Conservation (phyloP, 2,888 invertebrate species). For the Cremastinae sp. region DNA sequence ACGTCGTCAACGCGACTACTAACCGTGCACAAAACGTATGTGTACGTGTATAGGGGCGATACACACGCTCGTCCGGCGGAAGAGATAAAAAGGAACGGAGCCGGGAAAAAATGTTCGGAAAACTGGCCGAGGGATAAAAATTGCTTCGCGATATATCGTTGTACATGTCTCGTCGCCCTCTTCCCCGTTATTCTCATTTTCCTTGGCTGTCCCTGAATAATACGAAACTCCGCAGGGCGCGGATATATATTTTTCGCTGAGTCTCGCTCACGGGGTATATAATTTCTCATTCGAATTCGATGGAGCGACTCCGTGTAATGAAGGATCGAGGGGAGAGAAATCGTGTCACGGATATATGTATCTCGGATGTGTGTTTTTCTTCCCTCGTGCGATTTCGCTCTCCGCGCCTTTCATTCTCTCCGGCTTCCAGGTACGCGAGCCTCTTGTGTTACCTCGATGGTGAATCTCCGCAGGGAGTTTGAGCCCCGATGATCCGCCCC, state of each 20-base stretch:
- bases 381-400: constrained; percentile 35
- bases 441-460: constrained; percentile 42
- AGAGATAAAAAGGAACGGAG: constrained; percentile 15
- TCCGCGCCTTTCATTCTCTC: constrained; percentile 36
- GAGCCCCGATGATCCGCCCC: constrained; percentile 58
- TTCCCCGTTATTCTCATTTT: constrained; percentile 24
- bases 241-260: constrained; percentile 3
- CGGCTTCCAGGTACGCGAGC: constrained; percentile 11
- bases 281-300: constrained; percentile 14
- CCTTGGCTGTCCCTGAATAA: constrained; percentile 2
- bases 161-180: no score
- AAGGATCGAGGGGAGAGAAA: constrained; percentile 1
- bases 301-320: constrained; percentile 1
- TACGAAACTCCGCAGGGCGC: constrained; percentile 12
- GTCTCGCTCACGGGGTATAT: neutral
- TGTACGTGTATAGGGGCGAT: neutral
- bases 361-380: neutral
- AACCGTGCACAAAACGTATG: constrained; percentile 14
- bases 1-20: constrained; percentile 51
- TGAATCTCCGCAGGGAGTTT: constrained; percentile 39
- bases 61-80: constrained; percentile 15
- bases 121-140: constrained; percentile 39
- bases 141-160: constrained; percentile 26
- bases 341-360: constrained; percentile 32
- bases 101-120: constrained; percentile 11